Evolutionary conservation across 2,888 invertebrate species (phyloP).

Genomic region (Clunio marinus): DNA sequence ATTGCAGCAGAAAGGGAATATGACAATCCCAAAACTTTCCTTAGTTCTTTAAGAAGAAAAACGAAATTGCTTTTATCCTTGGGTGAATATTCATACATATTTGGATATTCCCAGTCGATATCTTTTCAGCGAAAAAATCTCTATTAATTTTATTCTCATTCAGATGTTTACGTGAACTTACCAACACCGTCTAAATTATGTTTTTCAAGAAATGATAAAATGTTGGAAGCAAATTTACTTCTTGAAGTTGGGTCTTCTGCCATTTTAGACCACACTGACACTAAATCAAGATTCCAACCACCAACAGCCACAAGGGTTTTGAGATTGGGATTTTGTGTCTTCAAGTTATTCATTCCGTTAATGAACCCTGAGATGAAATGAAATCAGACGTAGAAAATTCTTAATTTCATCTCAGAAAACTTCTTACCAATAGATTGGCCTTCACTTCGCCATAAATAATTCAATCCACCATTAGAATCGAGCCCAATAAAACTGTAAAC

Average conservation of each 20-base stretch:
- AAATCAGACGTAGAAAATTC: no score
- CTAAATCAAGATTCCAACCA: conserved; percentile 43
- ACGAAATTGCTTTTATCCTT: background rate
- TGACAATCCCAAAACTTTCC: background rate
- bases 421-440: no score
- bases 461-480: conserved; percentile 53
- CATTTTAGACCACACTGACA: background rate
- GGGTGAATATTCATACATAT: background rate
- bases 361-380: conserved; percentile 47
- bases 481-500: conserved; percentile 74
- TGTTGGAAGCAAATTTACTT: background rate
- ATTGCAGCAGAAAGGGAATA: background rate
- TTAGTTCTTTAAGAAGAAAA: background rate
- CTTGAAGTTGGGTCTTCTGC: background rate
- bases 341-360: conserved; percentile 48
- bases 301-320: conserved; percentile 51
- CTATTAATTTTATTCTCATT: no score
- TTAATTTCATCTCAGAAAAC: no score
- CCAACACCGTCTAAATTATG: background rate
- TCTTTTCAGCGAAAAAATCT: background rate
- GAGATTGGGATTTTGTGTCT: conserved; percentile 48
- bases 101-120: conserved; percentile 17
- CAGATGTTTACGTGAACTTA: background rate
- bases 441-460: background rate
- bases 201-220: background rate